Base-by-base conservation (phyloP, 2,888 invertebrate species). In the Anoncus sp. region DNA sequence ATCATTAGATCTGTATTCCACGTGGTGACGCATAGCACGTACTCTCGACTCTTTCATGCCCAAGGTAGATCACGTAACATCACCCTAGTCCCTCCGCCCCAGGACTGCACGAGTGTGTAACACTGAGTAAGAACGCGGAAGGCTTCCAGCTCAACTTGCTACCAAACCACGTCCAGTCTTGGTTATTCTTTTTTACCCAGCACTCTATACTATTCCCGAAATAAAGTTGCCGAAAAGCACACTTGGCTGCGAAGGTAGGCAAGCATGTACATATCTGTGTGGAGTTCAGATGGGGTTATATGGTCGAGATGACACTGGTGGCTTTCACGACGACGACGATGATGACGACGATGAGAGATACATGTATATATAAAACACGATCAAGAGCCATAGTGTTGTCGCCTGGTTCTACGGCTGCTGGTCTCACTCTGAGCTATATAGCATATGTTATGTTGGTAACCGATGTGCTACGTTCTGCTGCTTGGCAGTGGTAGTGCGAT, bases 211-310 rank as follows among this genome's bases (percentile, higher is more conserved):
- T 82, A 87, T 86, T 86, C 72, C 77, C 80, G 87, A 87, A 88
- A 89, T 88, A 87, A 89, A 89, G 86, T 88, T 89, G 87, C 87
- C 85, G 85, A 7, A 89, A 87, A 88, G 87, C 86, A 83, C 84
- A 86, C 81, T 81, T 84, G 78, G 73, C 77, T 59, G 72, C n/a
- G n/a, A n/a, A 16, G 16, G 20, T n/a, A 20, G 6, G 4, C 6
- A 31, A 22, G 16, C 16, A 16, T 43, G 4, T 35, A 40, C 55
- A 38, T 38, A 31, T 20, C n/a, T 38, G 63, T 69, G 38, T 38
- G n/a, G 43, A 4, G n/a, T n/a, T n/a, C n/a, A n/a, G 75, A 40
- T 63, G 77, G 73, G 73, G 57, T 75, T 70, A 78, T 79, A 82
- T 67, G 47, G 71, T 83, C 77, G 77, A 78, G 73, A n/a, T 76